Evolutionary conservation across 2,888 invertebrate genomes (phyloP), one percentile per base, ranked within the genome.

Genomic region (Dexiosoma caninum): DNA sequence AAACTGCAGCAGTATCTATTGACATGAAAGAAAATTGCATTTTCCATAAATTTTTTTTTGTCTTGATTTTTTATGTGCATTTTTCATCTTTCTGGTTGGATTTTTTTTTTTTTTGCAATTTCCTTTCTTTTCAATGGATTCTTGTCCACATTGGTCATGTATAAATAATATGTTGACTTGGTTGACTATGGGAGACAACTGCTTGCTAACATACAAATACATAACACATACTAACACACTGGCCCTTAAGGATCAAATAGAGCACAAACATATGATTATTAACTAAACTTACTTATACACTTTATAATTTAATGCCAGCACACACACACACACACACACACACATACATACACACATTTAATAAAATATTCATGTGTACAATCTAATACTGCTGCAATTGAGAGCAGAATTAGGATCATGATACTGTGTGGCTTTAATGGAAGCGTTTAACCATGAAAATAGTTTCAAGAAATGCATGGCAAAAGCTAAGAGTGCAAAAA

Each of bases 221-320:
- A 14, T n/a, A 44, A 21, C 44, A 32, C n/a, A 51, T 30, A 0
- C 59, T 40, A 14, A 27, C 16, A 51, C 30, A 49, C 32, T 75
- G 27, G 55, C 32, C 49, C 74, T 76, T 37, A 32, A 64, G 67
- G 78, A 69, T 78, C 81, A 81, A 81, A 72, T 81, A 74, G 72
- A 67, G 72, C 81, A 72, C 67, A 77, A 72, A 81, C 64, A 81
- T 78, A 81, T 74, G 81, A 78, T 81, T 78, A 78, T 77, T 77
- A 72, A 78, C 60, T 69, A 40, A 69, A 78, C 77, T 81, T 16
- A 78, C 59, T 81, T 78, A 78, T 72, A 74, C 77, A 72, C 57
- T 77, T 72, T 72, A 81, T 74, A 67, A 53, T 72, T 81, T 59
- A 64, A 75, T 42, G 40, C 35, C 55, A 21, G 30, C 66, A 55